Evolutionary conservation across 2,113 vertebrate genomes (phyloP).

Genomic region (Otolemur garnettii): DNA sequence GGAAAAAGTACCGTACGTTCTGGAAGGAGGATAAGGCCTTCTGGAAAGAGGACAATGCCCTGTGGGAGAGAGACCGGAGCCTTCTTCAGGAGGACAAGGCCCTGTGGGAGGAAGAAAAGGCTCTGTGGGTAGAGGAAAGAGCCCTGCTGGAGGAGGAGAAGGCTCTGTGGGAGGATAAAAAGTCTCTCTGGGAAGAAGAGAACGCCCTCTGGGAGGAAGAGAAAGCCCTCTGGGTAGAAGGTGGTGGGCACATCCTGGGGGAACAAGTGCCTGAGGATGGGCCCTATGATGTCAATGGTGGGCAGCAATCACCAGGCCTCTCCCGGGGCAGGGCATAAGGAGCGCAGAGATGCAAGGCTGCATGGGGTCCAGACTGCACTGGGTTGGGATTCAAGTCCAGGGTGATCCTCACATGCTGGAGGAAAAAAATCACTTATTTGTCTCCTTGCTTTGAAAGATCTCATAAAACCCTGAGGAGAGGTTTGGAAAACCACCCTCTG

Average conservation of each 20-base stretch:
- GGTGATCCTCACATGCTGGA: background rate
- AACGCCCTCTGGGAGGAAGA: slow-evolving; percentile 74
- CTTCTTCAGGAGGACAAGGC: slow-evolving; percentile 68
- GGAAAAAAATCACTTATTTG: background rate
- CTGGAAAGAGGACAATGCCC: slow-evolving; percentile 73
- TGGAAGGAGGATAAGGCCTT: slow-evolving; percentile 78
- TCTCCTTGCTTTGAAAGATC: slow-evolving; percentile 55
- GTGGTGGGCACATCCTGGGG: background rate
- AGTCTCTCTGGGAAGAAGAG: slow-evolving; percentile 65
- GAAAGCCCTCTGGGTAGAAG: slow-evolving; percentile 47
- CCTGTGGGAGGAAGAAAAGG: slow-evolving; percentile 73
- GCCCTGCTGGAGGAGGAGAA: slow-evolving; percentile 69
- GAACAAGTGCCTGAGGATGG: background rate
- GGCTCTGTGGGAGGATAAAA: slow-evolving; percentile 73
- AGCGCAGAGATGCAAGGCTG: background rate
- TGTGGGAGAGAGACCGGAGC: slow-evolving; percentile 39
- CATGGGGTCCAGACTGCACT: background rate
- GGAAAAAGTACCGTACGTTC: slow-evolving; percentile 75
- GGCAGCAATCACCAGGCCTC: fast-evolving
- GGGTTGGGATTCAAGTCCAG: background rate
- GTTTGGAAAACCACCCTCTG: background rate
- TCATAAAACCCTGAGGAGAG: slow-evolving; percentile 72
- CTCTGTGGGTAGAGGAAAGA: slow-evolving; percentile 62
- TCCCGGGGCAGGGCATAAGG: background rate
- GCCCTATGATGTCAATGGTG: background rate